Percentiles rank a stretch among this genome's conserved stretches.
Evolutionary conservation across 2,797 vertebrate genomes (phyloP).

Genomic region (Leuciscus waleckii): DNA sequence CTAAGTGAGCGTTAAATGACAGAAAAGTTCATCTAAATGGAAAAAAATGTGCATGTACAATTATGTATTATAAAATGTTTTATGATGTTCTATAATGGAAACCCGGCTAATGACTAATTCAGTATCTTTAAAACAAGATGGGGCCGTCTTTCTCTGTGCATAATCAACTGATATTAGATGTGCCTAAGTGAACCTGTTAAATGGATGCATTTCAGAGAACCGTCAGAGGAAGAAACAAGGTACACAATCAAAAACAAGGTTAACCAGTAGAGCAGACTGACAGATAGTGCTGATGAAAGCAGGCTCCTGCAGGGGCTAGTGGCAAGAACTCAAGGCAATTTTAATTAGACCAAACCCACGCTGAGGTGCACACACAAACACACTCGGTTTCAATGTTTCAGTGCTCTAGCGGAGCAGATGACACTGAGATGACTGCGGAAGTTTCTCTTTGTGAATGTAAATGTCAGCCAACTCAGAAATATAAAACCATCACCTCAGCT

Average conservation of each 20-base stretch:
- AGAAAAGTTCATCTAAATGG: background rate
- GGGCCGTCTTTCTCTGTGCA: background rate
- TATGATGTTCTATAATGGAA: too few species aligned
- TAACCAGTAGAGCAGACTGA: constrained; percentile 3
- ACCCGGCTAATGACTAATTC: background rate
- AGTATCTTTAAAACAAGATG: constrained; percentile 10
- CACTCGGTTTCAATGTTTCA: background rate
- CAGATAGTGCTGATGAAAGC: constrained; percentile 32
- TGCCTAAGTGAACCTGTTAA: background rate
- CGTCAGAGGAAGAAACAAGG: background rate
- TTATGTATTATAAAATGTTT: background rate
- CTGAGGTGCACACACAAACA: constrained; percentile 1
- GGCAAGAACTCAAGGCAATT: constrained; percentile 20
- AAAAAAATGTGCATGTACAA: background rate
- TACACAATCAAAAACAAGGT: constrained; percentile 16
- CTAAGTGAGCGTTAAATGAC: background rate
- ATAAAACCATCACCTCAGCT: constrained; percentile 31
- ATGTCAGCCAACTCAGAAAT: constrained; percentile 32
- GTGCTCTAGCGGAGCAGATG: constrained; percentile 7
- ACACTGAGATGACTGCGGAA: constrained; percentile 5
- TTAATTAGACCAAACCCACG: constrained; percentile 31
- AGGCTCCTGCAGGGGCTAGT: background rate
- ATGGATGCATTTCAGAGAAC: background rate
- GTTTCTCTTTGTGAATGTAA: constrained; percentile 31
- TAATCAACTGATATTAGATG: constrained; percentile 25